Evolutionary conservation across 2,888 invertebrate species (phyloP).

Genomic region (Chrysina gloriosa): DNA sequence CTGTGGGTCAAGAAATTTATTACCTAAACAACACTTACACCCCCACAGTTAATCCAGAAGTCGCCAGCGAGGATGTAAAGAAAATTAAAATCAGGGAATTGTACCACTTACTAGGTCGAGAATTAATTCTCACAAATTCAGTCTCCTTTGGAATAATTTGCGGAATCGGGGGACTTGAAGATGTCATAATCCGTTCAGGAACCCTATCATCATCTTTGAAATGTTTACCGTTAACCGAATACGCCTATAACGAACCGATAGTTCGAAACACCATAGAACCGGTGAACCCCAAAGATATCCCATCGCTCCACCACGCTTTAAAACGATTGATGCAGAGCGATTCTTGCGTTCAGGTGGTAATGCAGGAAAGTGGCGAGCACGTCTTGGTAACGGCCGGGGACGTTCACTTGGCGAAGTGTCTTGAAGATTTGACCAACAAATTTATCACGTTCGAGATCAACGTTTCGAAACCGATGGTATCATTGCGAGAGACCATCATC

Average conservation of each 20-base stretch:
- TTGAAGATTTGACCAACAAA: slow-evolving; percentile 86
- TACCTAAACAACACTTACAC: slow-evolving; percentile 81
- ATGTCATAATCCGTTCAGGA: slow-evolving; percentile 87
- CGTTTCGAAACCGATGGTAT: slow-evolving; percentile 95
- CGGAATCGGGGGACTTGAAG: slow-evolving; percentile 87
- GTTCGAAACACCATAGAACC: slow-evolving; percentile 95
- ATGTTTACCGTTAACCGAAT: slow-evolving; percentile 90
- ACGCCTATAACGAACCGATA: slow-evolving; percentile 84
- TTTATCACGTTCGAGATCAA: slow-evolving; percentile 90
- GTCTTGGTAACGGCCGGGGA: slow-evolving; percentile 96
- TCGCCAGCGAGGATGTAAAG: slow-evolving; percentile 63
- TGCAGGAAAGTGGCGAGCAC: slow-evolving; percentile 95
- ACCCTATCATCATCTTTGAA: slow-evolving; percentile 85
- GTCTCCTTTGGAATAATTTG: slow-evolving; percentile 93
- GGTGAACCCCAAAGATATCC: slow-evolving; percentile 81
- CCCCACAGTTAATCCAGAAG: background rate
- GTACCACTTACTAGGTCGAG: slow-evolving; percentile 93
- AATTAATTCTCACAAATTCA: slow-evolving; percentile 81
- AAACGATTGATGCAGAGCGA: slow-evolving; percentile 93
- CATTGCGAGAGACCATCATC: slow-evolving; percentile 94
- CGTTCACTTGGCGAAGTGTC: slow-evolving; percentile 95
- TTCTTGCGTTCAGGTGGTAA: slow-evolving; percentile 88
- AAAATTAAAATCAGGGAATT: slow-evolving; percentile 76
- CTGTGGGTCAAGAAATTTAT: slow-evolving; percentile 80
- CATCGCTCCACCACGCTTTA: slow-evolving; percentile 79